These are phyloP conservation scores for Danio rerio DNA, from an alignment of 2,113 vertebrate species.

Conservation along the genomic window GRCz12tu NC_133190.1:33371001-33371500, in stretches of 20 bases:
- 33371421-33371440: conserved; percentile 52
- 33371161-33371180: conserved; percentile 51
- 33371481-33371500: conserved; percentile 56
- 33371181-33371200: conserved; percentile 57
- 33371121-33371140: conserved; percentile 34
- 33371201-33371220: conserved; percentile 57
- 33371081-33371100: conserved; percentile 10
- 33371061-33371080: conserved; percentile 39
- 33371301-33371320: conserved; percentile 66
- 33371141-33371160: conserved; percentile 47
- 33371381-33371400: conserved; percentile 60
- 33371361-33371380: conserved; percentile 61
- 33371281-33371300: conserved; percentile 62
- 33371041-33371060: conserved; percentile 58
- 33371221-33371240: conserved; percentile 53
- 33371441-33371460: conserved; percentile 52
- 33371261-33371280: conserved; percentile 60
- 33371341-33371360: conserved; percentile 61
- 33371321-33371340: conserved; percentile 66
- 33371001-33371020: conserved; percentile 48
- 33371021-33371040: conserved; percentile 56
- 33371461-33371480: conserved; percentile 57
- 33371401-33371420: conserved; percentile 62
- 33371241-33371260: conserved; percentile 47
- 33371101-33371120: conserved; percentile 3